Base-by-base conservation (phyloP, 2,113 vertebrate genomes). In the Budorcas taxicolor region DNA sequence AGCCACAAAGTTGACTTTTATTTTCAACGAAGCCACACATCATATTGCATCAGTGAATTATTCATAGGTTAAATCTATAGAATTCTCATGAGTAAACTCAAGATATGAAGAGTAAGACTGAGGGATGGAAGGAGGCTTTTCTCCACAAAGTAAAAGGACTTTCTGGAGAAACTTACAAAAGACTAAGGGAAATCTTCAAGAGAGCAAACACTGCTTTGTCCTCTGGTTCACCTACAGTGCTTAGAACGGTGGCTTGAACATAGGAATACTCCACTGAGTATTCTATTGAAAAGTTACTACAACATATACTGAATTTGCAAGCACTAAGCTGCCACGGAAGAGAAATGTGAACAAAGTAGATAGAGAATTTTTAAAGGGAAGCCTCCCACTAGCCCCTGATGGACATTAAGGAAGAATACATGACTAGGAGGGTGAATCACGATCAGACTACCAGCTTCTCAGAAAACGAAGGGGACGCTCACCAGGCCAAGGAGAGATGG, bases 401-500 rank as follows among this genome's bases (percentile, higher is more conserved):
- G 36, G 3, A 58, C 53, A 25, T 55, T 25, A 85, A 88, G 13
- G 15, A 76, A 16, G 15, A 71, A 58, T 23, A 43, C 5, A 53
- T n/a, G 21, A 71, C 23, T 50, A 40, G 33, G 82, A 50, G 21
- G 31, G 19, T n/a, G 10, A 17, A 78, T n/a, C 17, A 67, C 25
- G 12, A 82, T 5, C 23, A 74, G 62, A 60, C 6, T 43, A 67
- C 9, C n/a, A 29, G 14, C 55, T 53, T 82, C 62, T 95, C 62
- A 45, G 57, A 36, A 94, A 40, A 58, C 4, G 3, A 29, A 43
- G n/a, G 55, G 47, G 19, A 52, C 3, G 0, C 23, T 98, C 86
- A 99, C 99, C 99, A 64, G 99, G 99, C 99, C 99, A 99, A 0
- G 99, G 97, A 0, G 99, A 99, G 80, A 99, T 99, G 8, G 99